Percentiles rank a stretch among this genome's conserved stretches.
phyloP scores from a whole-genome alignment of 2,888 invertebrate genomes.

The Agriopis leucophaearia region DNA sequence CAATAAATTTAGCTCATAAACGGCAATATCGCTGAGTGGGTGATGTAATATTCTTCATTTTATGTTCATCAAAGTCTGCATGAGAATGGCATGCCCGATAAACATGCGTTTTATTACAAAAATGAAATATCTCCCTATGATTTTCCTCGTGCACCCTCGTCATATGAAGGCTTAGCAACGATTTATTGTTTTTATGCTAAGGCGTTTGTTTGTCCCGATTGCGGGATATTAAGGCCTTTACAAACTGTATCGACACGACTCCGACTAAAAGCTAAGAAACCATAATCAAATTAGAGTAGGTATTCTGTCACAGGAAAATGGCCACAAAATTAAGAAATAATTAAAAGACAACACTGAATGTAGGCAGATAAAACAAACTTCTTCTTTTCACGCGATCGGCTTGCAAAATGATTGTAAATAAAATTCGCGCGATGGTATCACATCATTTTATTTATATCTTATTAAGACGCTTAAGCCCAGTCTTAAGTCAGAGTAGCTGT shows the following conservation, averaged over 20 bases:
- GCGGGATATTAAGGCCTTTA: constrained; percentile 7
- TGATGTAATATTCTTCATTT: constrained; percentile 8
- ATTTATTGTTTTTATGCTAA: constrained; percentile 46
- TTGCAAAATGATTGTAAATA: too few species aligned
- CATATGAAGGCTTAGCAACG: constrained; percentile 40
- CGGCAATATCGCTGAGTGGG: constrained; percentile 1
- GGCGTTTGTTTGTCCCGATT: constrained; percentile 33
- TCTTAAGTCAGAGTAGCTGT: too few species aligned
- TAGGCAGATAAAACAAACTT: too few species aligned
- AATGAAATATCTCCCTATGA: constrained; percentile 43
- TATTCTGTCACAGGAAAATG: neutral
- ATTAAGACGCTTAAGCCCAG: too few species aligned
- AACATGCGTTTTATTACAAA: constrained; percentile 45
- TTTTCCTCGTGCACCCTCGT: constrained; percentile 48
- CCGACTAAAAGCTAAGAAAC: neutral
- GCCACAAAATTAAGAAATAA: too few species aligned
- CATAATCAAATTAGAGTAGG: neutral
- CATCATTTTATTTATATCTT: too few species aligned
- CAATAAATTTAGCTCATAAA: neutral
- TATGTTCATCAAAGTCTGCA: constrained; percentile 13
- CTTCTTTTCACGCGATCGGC: too few species aligned
- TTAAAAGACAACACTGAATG: too few species aligned
- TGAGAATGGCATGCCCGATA: constrained; percentile 20
- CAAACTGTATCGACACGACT: neutral
- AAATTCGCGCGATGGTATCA: too few species aligned